Evolutionary conservation across 2,888 invertebrate genomes (phyloP).

Genomic region (Tetragnatha montana): DNA sequence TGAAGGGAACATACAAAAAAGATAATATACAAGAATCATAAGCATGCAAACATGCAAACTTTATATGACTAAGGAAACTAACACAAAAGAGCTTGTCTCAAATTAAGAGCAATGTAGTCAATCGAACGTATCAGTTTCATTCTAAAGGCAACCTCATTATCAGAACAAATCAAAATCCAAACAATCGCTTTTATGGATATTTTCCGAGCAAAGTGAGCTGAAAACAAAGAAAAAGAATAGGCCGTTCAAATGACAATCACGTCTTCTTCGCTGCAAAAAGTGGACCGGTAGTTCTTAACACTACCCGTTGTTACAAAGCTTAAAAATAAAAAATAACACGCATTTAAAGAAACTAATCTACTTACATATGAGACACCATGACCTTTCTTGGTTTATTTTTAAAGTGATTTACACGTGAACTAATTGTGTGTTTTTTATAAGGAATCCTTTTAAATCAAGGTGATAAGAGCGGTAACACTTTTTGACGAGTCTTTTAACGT

Average conservation of each 20-base stretch:
- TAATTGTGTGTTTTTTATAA: too few species aligned
- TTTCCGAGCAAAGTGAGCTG: background rate
- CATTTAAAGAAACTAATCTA: background rate
- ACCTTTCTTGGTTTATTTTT: background rate
- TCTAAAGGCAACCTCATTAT: background rate
- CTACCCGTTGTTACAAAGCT: background rate
- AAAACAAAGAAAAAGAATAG: background rate
- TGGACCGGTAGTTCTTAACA: background rate
- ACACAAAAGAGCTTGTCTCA: too few species aligned
- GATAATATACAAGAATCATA: too few species aligned
- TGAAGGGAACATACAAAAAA: too few species aligned
- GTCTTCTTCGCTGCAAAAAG: background rate
- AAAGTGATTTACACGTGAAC: background rate
- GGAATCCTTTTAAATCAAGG: too few species aligned
- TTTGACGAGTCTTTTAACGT: too few species aligned
- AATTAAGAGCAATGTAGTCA: too few species aligned
- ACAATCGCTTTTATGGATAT: slow-evolving; percentile 3
- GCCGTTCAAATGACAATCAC: background rate
- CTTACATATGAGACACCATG: background rate
- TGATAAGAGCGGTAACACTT: too few species aligned
- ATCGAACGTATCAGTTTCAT: too few species aligned
- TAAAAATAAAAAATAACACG: background rate
- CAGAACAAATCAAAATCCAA: background rate
- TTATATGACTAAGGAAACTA: too few species aligned
- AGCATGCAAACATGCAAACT: too few species aligned